A percentile compares a stretch with the other conserved stretches of the same genome.
These are phyloP conservation scores for Neostethus bicornis DNA, from an alignment of 2,797 vertebrate genomes.

Conservation along the genomic window DNA sequence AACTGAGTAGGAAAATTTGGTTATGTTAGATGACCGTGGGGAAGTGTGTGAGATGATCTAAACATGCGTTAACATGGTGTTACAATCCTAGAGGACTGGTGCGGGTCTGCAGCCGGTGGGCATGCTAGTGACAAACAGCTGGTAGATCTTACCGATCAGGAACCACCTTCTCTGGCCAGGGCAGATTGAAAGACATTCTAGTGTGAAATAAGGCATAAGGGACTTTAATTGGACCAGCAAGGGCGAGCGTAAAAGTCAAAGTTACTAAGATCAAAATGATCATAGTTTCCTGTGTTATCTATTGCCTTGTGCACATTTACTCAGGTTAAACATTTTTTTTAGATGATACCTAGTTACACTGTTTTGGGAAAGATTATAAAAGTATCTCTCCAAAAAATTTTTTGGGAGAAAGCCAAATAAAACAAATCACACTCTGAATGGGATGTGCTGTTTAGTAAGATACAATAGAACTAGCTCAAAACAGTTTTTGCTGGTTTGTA, in stretches of 20 bases:
- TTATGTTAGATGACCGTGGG: constrained; percentile 36
- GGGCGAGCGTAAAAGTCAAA: constrained; percentile 1
- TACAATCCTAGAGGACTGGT: constrained; percentile 29
- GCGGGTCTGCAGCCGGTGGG: constrained; percentile 54
- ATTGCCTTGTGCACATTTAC: background rate
- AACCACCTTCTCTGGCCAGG: constrained; percentile 97
- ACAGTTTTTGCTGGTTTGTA: too few species aligned
- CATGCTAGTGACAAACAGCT: constrained; percentile 80
- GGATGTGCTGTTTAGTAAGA: too few species aligned
- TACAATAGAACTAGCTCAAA: too few species aligned
- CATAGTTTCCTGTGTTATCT: background rate
- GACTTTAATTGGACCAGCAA: constrained; percentile 56
- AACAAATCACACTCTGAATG: too few species aligned
- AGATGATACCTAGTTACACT: too few species aligned
- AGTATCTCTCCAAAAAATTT: too few species aligned
- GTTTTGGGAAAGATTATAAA: too few species aligned
- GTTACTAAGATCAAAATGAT: background rate
- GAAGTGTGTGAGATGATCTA: constrained; percentile 35
- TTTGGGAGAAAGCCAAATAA: too few species aligned
- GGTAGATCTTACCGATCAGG: constrained; percentile 92
- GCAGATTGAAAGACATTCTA: constrained; percentile 99
- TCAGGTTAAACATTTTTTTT: too few species aligned
- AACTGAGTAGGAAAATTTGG: constrained; percentile 17
- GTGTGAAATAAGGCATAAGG: constrained; percentile 86
- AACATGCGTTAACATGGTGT: constrained; percentile 67